phyloP scores from a whole-genome alignment of 2,888 invertebrate species.

The Mythimna vitellina region DNA sequence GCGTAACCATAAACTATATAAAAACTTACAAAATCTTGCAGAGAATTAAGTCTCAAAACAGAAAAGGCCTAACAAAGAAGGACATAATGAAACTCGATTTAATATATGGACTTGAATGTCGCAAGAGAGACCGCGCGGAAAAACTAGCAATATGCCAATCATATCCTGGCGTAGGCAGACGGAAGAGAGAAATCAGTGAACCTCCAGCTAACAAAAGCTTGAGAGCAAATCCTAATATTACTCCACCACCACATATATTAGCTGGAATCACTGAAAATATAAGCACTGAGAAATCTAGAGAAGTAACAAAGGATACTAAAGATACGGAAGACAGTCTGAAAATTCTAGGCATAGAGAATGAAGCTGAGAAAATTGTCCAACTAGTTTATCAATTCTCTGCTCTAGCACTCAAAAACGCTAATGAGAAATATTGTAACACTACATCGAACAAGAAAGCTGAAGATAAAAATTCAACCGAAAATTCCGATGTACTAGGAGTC shows the following conservation, averaged over 20 bases:
- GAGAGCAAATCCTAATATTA: constrained; percentile 82
- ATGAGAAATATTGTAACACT: constrained; percentile 76
- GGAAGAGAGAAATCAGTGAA: constrained; percentile 33
- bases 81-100: constrained; percentile 81
- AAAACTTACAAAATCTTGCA: neutral
- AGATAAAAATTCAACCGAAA: neutral
- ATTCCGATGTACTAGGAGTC: constrained; percentile 71
- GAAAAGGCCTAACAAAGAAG: constrained; percentile 68
- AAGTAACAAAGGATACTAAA: neutral
- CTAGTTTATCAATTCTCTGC: constrained; percentile 72
- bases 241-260: constrained; percentile 71
- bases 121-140: constrained; percentile 77
- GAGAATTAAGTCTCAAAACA: constrained; percentile 65
- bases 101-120: constrained; percentile 81
- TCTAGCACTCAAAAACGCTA: constrained; percentile 73
- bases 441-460: constrained; percentile 25
- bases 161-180: constrained; percentile 73
- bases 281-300: neutral
- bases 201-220: constrained; percentile 63
- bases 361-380: constrained; percentile 74
- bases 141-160: constrained; percentile 82
- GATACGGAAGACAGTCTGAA: constrained; percentile 49
- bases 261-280: neutral
- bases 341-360: constrained; percentile 72
- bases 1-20: neutral